Evolutionary conservation across 2,113 vertebrate genomes (phyloP).

Genomic region (Garra rufa): DNA sequence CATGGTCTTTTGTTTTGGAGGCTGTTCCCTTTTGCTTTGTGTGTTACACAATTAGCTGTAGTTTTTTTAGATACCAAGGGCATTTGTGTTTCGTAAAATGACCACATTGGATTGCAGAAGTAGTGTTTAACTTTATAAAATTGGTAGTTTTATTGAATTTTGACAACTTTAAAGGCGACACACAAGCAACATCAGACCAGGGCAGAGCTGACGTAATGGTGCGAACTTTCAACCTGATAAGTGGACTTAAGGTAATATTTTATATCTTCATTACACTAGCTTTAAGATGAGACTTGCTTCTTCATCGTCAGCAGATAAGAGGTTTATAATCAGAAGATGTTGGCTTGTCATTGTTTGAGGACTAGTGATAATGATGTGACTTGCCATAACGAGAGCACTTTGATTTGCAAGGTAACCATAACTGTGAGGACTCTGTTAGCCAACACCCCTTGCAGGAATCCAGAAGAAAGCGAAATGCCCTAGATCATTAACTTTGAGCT

Average conservation of each 20-base stretch:
- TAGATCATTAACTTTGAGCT: background rate
- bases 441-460: background rate
- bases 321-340: background rate
- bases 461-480: slow-evolving; percentile 18
- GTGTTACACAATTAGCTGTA: background rate
- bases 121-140: background rate
- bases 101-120: background rate
- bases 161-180: background rate
- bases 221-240: background rate
- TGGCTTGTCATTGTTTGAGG: background rate
- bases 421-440: background rate
- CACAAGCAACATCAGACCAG: background rate
- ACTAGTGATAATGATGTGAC: background rate
- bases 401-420: background rate
- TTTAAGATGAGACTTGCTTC: background rate
- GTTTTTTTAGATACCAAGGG: background rate
- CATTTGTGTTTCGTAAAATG: background rate
- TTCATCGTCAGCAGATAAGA: background rate
- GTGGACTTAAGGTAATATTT: background rate
- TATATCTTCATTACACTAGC: background rate
- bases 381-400: slow-evolving; percentile 25
- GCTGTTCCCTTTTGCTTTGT: background rate
- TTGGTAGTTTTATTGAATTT: too few relatives aligned
- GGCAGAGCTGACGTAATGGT: background rate
- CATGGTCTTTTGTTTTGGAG: background rate